A percentile compares a stretch with the other conserved stretches of the same genome.
Evolutionary conservation across 2,797 vertebrate species (phyloP).

Genomic region (Sternotherus odoratus): DNA sequence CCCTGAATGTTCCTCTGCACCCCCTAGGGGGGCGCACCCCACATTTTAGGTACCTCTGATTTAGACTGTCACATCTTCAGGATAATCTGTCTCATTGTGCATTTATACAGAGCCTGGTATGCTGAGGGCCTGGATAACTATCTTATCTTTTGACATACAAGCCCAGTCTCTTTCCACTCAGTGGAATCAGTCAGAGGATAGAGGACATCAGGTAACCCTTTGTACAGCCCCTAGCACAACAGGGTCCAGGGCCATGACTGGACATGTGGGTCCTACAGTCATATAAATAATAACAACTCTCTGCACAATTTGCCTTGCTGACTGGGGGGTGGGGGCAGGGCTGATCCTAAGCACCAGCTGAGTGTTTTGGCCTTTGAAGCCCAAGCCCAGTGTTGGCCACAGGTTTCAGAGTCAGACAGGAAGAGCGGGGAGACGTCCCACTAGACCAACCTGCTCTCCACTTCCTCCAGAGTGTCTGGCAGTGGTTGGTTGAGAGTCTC

Average conservation of each 20-base stretch:
- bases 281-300: neutral
- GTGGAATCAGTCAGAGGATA: neutral
- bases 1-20: no score
- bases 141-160: neutral
- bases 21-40: no score
- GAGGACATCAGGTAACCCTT: neutral
- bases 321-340: neutral
- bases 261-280: neutral
- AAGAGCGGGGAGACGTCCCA: neutral
- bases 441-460: constrained; percentile 80
- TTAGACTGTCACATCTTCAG: neutral
- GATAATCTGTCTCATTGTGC: neutral
- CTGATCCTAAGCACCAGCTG: neutral
- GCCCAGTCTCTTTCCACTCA: neutral
- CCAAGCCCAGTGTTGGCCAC: neutral
- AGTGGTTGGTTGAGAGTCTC: constrained; percentile 89
- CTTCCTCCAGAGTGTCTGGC: constrained; percentile 90
- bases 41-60: no score
- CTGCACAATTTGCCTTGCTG: neutral
- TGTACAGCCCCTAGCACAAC: neutral
- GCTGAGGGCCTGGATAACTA: no score
- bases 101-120: neutral
- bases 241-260: neutral
- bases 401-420: neutral
- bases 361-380: neutral